Evolutionary conservation across 2,888 invertebrate genomes (phyloP), one percentile per base, ranked within the genome.

Genomic region (Agrochola circellaris): DNA sequence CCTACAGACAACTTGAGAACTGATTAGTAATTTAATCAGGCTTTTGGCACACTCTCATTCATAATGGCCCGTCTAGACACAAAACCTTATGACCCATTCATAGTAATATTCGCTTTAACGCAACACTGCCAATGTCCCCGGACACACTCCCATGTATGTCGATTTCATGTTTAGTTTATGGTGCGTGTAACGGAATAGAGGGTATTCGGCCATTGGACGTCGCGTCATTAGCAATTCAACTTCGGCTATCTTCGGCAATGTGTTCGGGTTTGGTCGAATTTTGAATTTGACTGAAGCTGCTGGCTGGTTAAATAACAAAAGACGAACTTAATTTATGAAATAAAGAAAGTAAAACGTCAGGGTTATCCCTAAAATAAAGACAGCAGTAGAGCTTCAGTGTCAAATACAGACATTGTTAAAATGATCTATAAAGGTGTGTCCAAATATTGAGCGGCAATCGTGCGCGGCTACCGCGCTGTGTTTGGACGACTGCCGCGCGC

Each of bases 111-210:
- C 73, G 67, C 69, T 38, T 58, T 69, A 65, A 86, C 65, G 51
- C 66, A 62, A 66, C 56, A 72, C 61, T 75, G 45, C 60, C 73
- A 72, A 72, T 67, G 77, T 71, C 56, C 69, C 23, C 15, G 30
- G 30, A 70, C 83, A 70, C 76, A 64, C 42, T 69, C 69, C 76
- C 72, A 56, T 77, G 75, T 84, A 78, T 65, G 88, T 82, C 81
- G 77, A 88, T 87, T 78, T 85, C 69, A 81, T 75, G 75, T 82
- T 75, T 75, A 87, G 77, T 86, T 82, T 85, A 87, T 88, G 84
- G 60, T 54, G 76, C 83, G 84, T 88, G 79, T 85, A 89, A 89
- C 88, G 87, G 79, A 82, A 68, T 73, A 66, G 69, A 42, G 54
- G 64, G 65, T 56, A 66, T 82, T 79, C 51, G 20, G 60, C 62